Evolutionary conservation across 2,113 vertebrate species (phyloP), one percentile per base, ranked within the genome.

Genomic region (Pomatostomus ruficeps): DNA sequence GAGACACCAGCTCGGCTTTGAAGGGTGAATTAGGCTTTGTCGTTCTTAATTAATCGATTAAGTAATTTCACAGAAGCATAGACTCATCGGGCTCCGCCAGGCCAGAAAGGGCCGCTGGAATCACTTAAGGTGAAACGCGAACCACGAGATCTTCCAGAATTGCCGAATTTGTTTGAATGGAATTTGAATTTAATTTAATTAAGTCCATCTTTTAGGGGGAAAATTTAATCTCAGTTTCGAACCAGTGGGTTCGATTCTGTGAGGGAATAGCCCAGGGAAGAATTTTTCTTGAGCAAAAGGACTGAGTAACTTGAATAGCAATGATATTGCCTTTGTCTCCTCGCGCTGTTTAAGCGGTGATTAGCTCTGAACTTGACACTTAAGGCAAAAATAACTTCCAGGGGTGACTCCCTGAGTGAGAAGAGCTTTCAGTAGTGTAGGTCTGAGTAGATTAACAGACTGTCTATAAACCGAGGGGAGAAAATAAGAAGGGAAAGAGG

Each of bases 371-470:
- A 90, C 40, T 88, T 81, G 68, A 72, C 89, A 93, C 89, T 88
- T 57, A 55, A 82, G 42, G 70, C 54, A 91, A 42, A 77, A 89
- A 79, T 54, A 7, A n/a, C 70, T 89, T 92, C 45, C n/a, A 79
- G 74, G 45, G 79, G 54, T 95, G 81, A 91, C 35, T 95, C 89
- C 42, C 33, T 6, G 78, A 65, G 70, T 73, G 84, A 85, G 75
- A 90, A 83, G 51, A 63, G 11, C 55, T 88, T 91, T 90, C 93
- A 85, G 75, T 70, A 40, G 63, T 63, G 26, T 77, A 55, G 71
- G 33, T 66, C 81, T 89, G 91, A 94, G 84, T 95, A 85, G 87
- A 93, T 94, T 95, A 94, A n/a, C 96, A 96, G 91, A 55, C 54
- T 82, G 71, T 77, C 91, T 81, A 43, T 93, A 90, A 95, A 91